A percentile compares a stretch with the other conserved stretches of the same genome.
Conservation (phyloP, 2,113 vertebrate species). For the Cyanoderma ruficeps region DNA sequence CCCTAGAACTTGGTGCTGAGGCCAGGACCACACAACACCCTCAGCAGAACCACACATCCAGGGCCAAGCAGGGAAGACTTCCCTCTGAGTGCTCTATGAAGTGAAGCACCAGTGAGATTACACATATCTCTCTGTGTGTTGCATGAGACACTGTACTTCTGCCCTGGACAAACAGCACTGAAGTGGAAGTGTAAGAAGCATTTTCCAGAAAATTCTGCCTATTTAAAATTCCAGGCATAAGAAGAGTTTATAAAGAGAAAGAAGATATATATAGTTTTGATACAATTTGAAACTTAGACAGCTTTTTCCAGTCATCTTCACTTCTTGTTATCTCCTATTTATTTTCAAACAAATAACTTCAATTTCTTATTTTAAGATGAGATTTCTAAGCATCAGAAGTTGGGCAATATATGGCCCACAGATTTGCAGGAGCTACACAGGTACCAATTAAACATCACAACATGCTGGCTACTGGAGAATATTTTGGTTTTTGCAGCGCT, state of each 20-base stretch:
- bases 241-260: not conserved
- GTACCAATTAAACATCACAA: not conserved
- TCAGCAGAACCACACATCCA: constrained; percentile 73
- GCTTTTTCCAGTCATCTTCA: not conserved
- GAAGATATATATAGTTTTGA: not conserved
- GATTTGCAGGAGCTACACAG: not conserved
- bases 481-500: not conserved
- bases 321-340: not conserved
- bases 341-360: not conserved
- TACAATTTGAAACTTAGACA: not conserved
- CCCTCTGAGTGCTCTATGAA: not conserved
- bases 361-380: not conserved
- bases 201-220: not conserved
- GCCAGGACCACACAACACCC: constrained; percentile 24
- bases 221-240: not conserved
- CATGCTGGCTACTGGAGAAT: not conserved
- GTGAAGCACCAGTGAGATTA: not conserved
- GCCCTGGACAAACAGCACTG: not conserved
- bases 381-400: not conserved
- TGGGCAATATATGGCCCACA: not conserved
- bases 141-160: not conserved
- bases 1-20: constrained; percentile 7
- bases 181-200: not conserved
- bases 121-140: not conserved
- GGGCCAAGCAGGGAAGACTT: constrained; percentile 37